These are phyloP conservation scores for Anthoscopus minutus DNA, from an alignment of 2,113 vertebrate species.

Conservation along the genomic window DNA sequence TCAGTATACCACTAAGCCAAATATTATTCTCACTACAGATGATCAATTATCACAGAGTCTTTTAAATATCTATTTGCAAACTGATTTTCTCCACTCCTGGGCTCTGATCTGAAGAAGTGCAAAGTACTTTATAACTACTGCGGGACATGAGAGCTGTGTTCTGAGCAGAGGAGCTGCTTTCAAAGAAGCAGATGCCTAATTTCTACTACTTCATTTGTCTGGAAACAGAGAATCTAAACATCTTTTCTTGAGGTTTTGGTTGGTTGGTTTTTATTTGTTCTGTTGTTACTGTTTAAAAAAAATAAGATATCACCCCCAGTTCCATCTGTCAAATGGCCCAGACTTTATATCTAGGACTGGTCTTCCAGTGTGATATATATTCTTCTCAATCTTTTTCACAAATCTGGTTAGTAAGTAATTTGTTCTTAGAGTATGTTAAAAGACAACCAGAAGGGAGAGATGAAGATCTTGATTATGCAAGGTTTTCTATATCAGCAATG, in stretches of 20 bases:
- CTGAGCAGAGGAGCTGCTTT: neutral
- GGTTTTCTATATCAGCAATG: neutral
- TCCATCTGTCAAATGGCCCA: neutral
- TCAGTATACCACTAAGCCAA: neutral
- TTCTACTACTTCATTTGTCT: neutral
- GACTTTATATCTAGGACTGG: neutral
- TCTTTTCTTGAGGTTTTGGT: neutral
- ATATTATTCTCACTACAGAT: neutral
- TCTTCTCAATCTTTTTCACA: neutral
- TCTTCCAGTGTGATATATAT: neutral
- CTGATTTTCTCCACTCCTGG: neutral
- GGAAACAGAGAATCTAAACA: neutral
- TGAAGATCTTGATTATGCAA: neutral
- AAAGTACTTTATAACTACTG: neutral
- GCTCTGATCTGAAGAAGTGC: neutral
- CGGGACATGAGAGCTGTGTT: neutral
- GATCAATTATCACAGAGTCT: neutral
- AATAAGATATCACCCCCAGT: neutral
- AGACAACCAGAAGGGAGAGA: neutral
- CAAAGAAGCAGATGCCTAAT: neutral
- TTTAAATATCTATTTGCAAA: neutral
- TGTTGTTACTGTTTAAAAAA: neutral
- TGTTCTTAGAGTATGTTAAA: neutral
- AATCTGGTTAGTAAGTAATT: neutral
- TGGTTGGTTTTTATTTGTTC: neutral